Percentiles rank a stretch among this genome's conserved stretches.
phyloP scores from a whole-genome alignment of 2,797 vertebrate genomes.

The Coranthus polyacanthus region DNA sequence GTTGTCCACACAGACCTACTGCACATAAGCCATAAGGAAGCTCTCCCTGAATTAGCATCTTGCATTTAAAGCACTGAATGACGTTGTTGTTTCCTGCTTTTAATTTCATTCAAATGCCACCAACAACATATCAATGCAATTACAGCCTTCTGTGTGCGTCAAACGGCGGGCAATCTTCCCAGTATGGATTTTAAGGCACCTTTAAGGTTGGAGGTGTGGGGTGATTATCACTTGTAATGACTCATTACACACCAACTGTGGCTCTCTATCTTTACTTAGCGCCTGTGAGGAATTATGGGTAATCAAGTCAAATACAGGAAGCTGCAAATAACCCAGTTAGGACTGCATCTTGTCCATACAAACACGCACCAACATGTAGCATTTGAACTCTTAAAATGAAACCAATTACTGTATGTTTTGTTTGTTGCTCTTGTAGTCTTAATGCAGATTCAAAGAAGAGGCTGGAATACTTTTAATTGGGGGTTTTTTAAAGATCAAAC shows the following conservation, averaged over 20 bases:
- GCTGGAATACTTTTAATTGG: slow-evolving; percentile 3
- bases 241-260: slow-evolving; percentile 1
- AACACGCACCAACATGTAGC: not conserved
- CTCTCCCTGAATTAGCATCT: too few relatives aligned
- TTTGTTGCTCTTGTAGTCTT: not conserved
- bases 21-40: too few relatives aligned
- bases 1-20: too few relatives aligned
- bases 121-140: too few relatives aligned
- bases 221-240: not conserved
- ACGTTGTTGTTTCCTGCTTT: too few relatives aligned
- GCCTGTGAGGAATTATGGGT: too few relatives aligned
- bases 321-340: not conserved
- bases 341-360: not conserved
- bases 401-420: not conserved
- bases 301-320: not conserved
- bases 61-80: too few relatives aligned
- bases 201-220: not conserved
- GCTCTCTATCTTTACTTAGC: not conserved
- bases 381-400: not conserved
- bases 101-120: too few relatives aligned
- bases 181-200: too few relatives aligned
- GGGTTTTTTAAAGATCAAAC: not conserved
- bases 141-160: too few relatives aligned
- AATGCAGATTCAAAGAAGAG: not conserved
- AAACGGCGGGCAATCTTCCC: too few relatives aligned